These are phyloP conservation scores for Prunella himalayana DNA, from an alignment of 2,113 vertebrate genomes.

Conservation along the genomic window DNA sequence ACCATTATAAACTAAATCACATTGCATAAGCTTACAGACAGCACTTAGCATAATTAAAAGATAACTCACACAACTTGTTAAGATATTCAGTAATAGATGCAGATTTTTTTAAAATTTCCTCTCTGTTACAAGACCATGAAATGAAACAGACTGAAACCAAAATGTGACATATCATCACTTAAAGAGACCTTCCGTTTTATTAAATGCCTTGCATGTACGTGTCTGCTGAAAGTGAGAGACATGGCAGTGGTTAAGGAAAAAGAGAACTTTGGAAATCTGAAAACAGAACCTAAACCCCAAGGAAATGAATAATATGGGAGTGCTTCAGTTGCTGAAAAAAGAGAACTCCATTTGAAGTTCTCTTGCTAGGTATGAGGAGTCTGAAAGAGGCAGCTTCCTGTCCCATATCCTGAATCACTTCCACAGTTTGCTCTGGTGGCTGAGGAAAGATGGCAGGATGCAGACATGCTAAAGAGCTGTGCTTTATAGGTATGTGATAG, in stretches of 20 bases:
- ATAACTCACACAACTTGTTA: not conserved
- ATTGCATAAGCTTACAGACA: not conserved
- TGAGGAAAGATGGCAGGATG: not conserved
- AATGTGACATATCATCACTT: not conserved
- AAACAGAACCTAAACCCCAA: not conserved
- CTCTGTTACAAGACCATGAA: not conserved
- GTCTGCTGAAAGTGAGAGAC: not conserved
- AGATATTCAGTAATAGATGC: not conserved
- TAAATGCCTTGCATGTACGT: rapidly evolving
- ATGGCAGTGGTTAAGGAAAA: not conserved
- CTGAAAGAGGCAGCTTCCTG: not conserved
- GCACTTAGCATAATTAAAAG: not conserved
- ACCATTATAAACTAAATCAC: not conserved
- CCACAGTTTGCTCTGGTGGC: not conserved
- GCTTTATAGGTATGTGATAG: not conserved
- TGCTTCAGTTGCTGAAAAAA: not conserved
- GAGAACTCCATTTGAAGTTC: not conserved
- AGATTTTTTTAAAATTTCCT: not conserved
- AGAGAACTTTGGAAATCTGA: not conserved
- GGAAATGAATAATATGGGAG: not conserved
- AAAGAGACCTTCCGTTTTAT: not conserved
- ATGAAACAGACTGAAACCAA: not conserved
- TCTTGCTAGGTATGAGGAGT: not conserved
- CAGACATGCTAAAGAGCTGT: not conserved
- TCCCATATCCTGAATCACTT: not conserved